These are phyloP conservation scores for Numenius phaeopus DNA, from an alignment of 2,797 vertebrate species.

Conservation along the genomic window DNA sequence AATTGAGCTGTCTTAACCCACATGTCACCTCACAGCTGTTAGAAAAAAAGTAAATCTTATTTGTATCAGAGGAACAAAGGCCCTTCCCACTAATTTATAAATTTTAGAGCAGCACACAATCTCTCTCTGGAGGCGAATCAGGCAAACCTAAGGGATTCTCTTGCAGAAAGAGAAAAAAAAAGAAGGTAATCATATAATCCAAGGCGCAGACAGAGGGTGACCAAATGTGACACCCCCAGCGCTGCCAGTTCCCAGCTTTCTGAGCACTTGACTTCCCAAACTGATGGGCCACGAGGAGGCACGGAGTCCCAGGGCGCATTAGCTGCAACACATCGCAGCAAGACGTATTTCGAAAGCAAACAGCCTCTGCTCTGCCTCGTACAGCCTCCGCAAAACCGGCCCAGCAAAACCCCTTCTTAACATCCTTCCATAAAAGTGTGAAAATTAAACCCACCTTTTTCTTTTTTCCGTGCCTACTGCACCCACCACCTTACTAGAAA, in stretches of 20 bases:
- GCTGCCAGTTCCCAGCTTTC: background rate
- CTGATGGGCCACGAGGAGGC: accelerated
- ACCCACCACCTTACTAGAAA: background rate
- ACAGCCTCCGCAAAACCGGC: background rate
- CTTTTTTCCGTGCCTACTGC: background rate
- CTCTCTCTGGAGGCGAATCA: accelerated
- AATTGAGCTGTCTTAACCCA: background rate
- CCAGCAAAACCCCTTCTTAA: background rate
- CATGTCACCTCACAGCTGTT: background rate
- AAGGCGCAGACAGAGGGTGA: background rate
- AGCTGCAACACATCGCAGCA: background rate
- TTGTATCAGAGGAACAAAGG: background rate
- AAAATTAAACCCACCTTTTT: background rate
- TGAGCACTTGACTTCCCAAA: background rate
- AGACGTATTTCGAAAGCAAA: background rate
- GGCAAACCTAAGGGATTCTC: background rate
- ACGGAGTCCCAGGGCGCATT: accelerated
- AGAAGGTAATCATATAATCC: accelerated
- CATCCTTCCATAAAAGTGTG: background rate
- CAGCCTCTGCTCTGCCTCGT: background rate
- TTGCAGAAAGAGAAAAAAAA: background rate
- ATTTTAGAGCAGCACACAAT: background rate
- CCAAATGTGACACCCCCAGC: background rate
- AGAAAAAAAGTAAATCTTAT: background rate
- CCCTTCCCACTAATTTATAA: accelerated